These are phyloP conservation scores for Teleogryllus occipitalis DNA, from an alignment of 1,140 invertebrate genomes.

Conservation along the genomic window DNA sequence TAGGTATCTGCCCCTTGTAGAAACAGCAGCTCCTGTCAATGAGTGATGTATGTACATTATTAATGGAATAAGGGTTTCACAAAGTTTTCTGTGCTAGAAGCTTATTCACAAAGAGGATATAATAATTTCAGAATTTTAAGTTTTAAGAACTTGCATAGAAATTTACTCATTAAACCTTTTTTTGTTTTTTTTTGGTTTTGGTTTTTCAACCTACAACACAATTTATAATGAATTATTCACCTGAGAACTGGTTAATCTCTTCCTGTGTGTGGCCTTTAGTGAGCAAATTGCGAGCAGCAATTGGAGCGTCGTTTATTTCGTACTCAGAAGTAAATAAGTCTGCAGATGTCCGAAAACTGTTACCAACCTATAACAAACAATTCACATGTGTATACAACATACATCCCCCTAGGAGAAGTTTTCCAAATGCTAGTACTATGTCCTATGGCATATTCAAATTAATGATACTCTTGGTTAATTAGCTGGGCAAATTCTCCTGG, in stretches of 20 bases:
- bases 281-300: constrained; percentile 49
- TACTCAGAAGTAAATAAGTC: constrained; percentile 48
- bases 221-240: constrained; percentile 25
- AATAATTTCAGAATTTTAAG: neutral
- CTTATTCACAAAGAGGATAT: too few species aligned
- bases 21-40: constrained; percentile 48
- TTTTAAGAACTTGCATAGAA: neutral
- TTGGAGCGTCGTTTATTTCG: constrained; percentile 55
- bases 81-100: too few species aligned
- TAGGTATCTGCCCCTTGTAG: constrained; percentile 53
- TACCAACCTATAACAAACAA: constrained; percentile 7
- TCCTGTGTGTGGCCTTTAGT: constrained; percentile 54
- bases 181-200: too few species aligned
- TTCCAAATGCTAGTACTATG: too few species aligned
- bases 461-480: too few species aligned
- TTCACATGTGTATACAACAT: neutral
- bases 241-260: constrained; percentile 46
- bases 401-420: neutral
- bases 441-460: too few species aligned
- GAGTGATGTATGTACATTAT: too few species aligned
- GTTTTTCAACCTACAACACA: too few species aligned
- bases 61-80: too few species aligned
- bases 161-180: too few species aligned
- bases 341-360: constrained; percentile 32
- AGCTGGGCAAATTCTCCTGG: too few species aligned